Evolutionary conservation across 2,888 invertebrate species (phyloP).

Genomic region (Gasteruption jaculator): DNA sequence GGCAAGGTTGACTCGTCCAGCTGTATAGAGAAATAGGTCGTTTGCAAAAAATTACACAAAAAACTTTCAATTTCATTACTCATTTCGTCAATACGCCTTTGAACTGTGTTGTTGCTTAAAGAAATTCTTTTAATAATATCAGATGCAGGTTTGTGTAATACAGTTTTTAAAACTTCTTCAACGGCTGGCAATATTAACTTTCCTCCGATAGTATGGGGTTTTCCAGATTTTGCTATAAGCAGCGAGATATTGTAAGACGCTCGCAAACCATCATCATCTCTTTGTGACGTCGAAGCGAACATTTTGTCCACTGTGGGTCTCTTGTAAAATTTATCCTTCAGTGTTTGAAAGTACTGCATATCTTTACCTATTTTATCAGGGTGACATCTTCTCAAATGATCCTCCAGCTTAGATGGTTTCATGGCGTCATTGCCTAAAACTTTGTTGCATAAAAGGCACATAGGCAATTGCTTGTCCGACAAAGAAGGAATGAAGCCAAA

Average conservation of each 20-base stretch:
- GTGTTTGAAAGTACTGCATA: too few relatives aligned
- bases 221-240: slow-evolving; percentile 10
- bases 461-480: not conserved
- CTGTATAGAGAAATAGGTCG: slow-evolving; percentile 41
- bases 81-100: slow-evolving; percentile 41
- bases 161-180: slow-evolving; percentile 33
- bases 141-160: slow-evolving; percentile 34
- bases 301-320: too few relatives aligned
- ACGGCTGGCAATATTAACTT: slow-evolving; percentile 4
- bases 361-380: slow-evolving; percentile 2
- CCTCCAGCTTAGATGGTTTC: slow-evolving; percentile 6
- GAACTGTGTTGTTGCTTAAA: slow-evolving; percentile 36
- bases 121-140: slow-evolving; percentile 37
- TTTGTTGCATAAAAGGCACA: slow-evolving; percentile 6
- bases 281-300: slow-evolving; percentile 1
- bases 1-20: slow-evolving; percentile 43
- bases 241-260: slow-evolving; percentile 10
- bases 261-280: slow-evolving; percentile 1
- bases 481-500: slow-evolving; percentile 1
- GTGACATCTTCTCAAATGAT: slow-evolving; percentile 4
- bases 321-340: too few relatives aligned
- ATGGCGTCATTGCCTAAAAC: slow-evolving; percentile 9
- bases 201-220: slow-evolving; percentile 11
- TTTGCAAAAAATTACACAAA: slow-evolving; percentile 36
- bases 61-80: slow-evolving; percentile 35